Base-by-base conservation (phyloP, 2,113 vertebrate genomes). In the Aythya baeri region DNA sequence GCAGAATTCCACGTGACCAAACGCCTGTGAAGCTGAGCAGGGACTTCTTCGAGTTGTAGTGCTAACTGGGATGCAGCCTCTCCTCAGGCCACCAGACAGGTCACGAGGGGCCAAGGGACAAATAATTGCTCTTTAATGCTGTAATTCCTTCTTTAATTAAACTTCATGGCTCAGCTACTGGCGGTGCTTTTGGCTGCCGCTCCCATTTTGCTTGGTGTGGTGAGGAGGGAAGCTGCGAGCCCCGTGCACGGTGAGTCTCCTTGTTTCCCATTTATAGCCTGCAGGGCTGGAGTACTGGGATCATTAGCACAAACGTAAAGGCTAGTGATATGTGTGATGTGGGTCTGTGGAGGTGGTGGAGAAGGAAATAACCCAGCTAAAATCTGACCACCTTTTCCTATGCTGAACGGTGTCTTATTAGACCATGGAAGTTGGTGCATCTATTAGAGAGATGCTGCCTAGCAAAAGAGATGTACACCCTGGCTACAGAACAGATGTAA, bases 41-140 rank as follows among this genome's bases (percentile, higher is more conserved):
- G 97, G 98, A 97, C 94, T 97, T 98, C 97, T 97, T 98, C 97
- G 95, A 95, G 76, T 82, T 31, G 94, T 97, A 97, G 97, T 94
- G 97, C 98, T 98, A 98, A 98, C 96, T 10, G 16, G 97, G 96
- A 89, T 93, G 96, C 98, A 98, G 96, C 91, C 94, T 98, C 98
- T 99, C 98, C 98, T 96, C 96, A 83, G 94, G 96, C 95, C 95
- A 94, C 92, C 89, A 96, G 91, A 84, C 65, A 95, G 97, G 97
- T 98, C 97, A 97, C 29, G 21, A 96, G 86, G 96, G 96, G 96
- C 97, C 97, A 97, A 97, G 74, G 90, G 93, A 97, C 96, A 97
- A 98, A 98, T 98, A 97, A 95, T 94, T 96, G 91, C 96, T 97
- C 96, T 96, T 96, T 98, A 98, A 97, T 98, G 98, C 96, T 96